phyloP scores from a whole-genome alignment of 1,140 invertebrate genomes.

The Lepidurus couesii region DNA sequence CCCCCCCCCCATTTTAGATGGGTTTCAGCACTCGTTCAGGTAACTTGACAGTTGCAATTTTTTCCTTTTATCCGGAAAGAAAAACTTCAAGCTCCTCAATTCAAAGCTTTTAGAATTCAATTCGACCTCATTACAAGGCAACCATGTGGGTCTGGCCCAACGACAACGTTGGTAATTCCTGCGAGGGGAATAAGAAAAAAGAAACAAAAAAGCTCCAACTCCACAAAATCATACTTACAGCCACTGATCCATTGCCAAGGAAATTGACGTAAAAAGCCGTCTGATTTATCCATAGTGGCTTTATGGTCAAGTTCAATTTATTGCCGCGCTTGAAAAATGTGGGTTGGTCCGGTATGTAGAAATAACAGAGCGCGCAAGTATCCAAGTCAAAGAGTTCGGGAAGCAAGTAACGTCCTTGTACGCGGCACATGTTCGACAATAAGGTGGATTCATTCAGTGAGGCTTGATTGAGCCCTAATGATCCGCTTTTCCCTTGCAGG shows the following conservation, averaged over 20 bases:
- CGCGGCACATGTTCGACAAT: conserved; percentile 25
- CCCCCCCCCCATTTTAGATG: too few relatives aligned
- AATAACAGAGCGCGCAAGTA: conserved; percentile 43
- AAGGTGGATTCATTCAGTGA: neutral
- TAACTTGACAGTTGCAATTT: too few relatives aligned
- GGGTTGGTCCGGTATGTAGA: conserved; percentile 38
- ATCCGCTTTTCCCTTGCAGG: neutral
- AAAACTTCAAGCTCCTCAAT: too few relatives aligned
- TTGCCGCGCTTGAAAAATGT: conserved; percentile 25
- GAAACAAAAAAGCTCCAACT: neutral
- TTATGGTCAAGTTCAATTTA: conserved; percentile 27
- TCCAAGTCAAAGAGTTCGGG: conserved; percentile 39
- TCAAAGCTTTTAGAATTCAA: too few relatives aligned
- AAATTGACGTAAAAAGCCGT: conserved; percentile 31
- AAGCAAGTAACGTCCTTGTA: conserved; percentile 34
- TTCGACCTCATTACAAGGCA: too few relatives aligned
- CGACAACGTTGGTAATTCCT: too few relatives aligned
- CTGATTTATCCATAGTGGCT: neutral
- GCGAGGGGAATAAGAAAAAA: neutral
- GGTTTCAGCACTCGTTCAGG: too few relatives aligned
- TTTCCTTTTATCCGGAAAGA: too few relatives aligned
- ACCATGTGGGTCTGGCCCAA: too few relatives aligned
- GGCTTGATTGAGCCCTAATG: conserved; percentile 2
- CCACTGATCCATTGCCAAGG: conserved; percentile 25
- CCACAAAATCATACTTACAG: neutral